phyloP scores from a whole-genome alignment of 2,888 invertebrate genomes.

The Diloba caeruleocephala region DNA sequence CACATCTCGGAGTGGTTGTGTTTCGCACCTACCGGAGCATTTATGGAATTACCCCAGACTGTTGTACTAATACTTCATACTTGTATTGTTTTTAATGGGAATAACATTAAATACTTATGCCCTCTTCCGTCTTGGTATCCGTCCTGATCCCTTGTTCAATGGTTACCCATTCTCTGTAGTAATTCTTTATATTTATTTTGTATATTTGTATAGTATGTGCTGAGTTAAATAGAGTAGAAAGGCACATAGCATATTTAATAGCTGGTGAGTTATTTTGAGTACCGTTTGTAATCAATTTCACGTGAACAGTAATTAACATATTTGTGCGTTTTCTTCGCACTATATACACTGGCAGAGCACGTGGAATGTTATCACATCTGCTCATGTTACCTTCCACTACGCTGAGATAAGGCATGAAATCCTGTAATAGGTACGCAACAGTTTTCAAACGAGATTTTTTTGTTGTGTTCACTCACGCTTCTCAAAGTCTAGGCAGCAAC shows the following conservation, averaged over 20 bases:
- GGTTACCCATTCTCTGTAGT: too few relatives aligned
- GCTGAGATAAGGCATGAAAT: constrained; percentile 67
- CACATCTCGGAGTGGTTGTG: too few relatives aligned
- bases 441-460: constrained; percentile 3
- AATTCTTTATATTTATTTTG: too few relatives aligned
- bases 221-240: neutral
- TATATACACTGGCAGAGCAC: constrained; percentile 30
- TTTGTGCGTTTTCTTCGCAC: constrained; percentile 36
- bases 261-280: constrained; percentile 25
- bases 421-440: constrained; percentile 6
- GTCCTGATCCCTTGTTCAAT: too few relatives aligned
- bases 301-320: constrained; percentile 45
- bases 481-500: neutral
- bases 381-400: constrained; percentile 64
- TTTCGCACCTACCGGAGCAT: too few relatives aligned
- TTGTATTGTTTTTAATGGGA: too few relatives aligned
- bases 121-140: too few relatives aligned
- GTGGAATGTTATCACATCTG: constrained; percentile 67
- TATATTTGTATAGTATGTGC: too few relatives aligned
- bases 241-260: neutral
- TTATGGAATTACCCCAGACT: too few relatives aligned
- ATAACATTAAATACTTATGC: too few relatives aligned
- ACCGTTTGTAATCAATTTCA: constrained; percentile 30
- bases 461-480: neutral
- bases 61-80: too few relatives aligned